phyloP scores from a whole-genome alignment of 2,797 vertebrate species.

The Oreonectes daqikongensis region DNA sequence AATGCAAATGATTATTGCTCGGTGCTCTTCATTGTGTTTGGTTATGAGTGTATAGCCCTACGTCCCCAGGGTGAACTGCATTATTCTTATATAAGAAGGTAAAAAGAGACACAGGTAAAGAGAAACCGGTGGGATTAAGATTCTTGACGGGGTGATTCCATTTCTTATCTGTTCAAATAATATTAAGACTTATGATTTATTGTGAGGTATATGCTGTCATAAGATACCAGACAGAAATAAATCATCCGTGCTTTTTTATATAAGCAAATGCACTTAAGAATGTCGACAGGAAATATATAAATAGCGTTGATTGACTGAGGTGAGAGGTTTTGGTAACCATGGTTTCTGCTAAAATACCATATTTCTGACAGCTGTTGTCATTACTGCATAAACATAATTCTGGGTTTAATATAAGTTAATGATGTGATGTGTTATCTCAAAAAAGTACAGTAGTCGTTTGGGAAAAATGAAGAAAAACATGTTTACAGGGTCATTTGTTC shows the following conservation, averaged over 20 bases:
- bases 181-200: slow-evolving; percentile 21
- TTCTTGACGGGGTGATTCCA: slow-evolving; percentile 22
- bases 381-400: background rate
- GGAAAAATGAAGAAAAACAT: too few relatives aligned
- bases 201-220: slow-evolving; percentile 13
- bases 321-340: background rate
- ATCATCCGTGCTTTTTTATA: slow-evolving; percentile 15
- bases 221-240: slow-evolving; percentile 33
- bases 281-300: background rate
- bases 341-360: background rate
- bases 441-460: too few relatives aligned
- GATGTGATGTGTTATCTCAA: too few relatives aligned
- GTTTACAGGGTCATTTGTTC: too few relatives aligned
- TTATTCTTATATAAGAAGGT: slow-evolving; percentile 45
- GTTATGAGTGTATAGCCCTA: slow-evolving; percentile 15
- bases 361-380: background rate
- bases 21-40: slow-evolving; percentile 52
- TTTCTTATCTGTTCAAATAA: slow-evolving; percentile 34
- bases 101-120: slow-evolving; percentile 47
- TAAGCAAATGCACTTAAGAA: slow-evolving; percentile 13
- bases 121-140: slow-evolving; percentile 16
- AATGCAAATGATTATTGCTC: slow-evolving; percentile 70
- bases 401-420: too few relatives aligned
- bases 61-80: slow-evolving; percentile 23
- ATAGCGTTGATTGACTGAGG: background rate